A percentile compares a stretch with the other conserved stretches of the same genome.
Conservation (phyloP, 2,888 invertebrate species). For the Sepiola atlantica region DNA sequence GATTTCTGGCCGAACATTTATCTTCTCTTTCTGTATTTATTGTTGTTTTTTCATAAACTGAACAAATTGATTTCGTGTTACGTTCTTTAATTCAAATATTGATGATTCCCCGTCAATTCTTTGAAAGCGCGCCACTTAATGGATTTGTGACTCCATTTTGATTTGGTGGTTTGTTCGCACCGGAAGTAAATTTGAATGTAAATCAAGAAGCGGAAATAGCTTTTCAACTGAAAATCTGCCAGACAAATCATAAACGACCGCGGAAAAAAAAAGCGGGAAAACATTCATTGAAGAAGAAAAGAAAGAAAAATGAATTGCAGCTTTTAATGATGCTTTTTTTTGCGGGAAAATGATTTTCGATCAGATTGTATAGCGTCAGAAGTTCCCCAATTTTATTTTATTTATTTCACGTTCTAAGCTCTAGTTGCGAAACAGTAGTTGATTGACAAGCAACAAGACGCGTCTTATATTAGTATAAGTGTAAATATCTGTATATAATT, state of each 20-base stretch:
- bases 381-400: too few relatives aligned
- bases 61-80: background rate
- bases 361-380: background rate
- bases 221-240: background rate
- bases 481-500: too few relatives aligned
- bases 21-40: background rate
- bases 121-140: conserved; percentile 7
- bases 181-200: background rate
- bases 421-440: too few relatives aligned
- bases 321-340: background rate
- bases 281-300: background rate
- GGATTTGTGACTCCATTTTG: background rate
- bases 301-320: background rate
- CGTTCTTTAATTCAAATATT: conserved; percentile 1
- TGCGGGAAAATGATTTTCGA: background rate
- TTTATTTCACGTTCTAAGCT: too few relatives aligned
- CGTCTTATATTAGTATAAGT: too few relatives aligned
- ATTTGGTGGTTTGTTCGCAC: background rate
- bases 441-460: too few relatives aligned
- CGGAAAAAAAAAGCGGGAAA: background rate
- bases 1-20: background rate
- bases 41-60: background rate
- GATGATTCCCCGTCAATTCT: background rate
- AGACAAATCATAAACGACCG: background rate
- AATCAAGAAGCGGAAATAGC: conserved; percentile 4